phyloP scores from a whole-genome alignment of 2,888 invertebrate species.

The Boloria selene region DNA sequence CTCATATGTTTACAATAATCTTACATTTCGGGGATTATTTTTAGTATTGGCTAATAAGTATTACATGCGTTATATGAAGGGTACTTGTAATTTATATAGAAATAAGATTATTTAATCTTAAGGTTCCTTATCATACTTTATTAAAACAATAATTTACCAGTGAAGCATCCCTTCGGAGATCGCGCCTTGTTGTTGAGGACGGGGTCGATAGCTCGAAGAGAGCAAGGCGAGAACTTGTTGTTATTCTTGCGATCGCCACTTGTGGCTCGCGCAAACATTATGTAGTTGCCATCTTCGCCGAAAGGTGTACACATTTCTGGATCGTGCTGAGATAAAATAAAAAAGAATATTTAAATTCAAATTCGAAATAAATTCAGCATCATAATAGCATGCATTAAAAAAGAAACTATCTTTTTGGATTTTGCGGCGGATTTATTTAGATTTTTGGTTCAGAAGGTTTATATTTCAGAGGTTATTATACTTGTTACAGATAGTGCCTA shows the following conservation, averaged over 20 bases:
- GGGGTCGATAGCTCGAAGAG: conserved; percentile 94
- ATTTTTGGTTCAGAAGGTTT: too few relatives aligned
- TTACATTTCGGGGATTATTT: neutral
- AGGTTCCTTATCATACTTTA: neutral
- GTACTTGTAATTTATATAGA: too few relatives aligned
- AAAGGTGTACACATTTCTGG: conserved; percentile 97
- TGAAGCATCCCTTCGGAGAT: conserved; percentile 95
- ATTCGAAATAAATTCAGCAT: too few relatives aligned
- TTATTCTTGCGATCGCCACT: conserved; percentile 99
- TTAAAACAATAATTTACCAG: conserved; percentile 79
- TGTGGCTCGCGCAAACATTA: conserved; percentile 99
- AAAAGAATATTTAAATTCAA: neutral
- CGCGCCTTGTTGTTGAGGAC: conserved; percentile 96
- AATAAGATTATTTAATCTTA: neutral
- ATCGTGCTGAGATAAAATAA: conserved; percentile 88
- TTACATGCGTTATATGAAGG: too few relatives aligned
- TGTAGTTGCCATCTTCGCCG: conserved; percentile 98
- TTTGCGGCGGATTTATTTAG: too few relatives aligned
- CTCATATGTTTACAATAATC: neutral
- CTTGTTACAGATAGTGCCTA: too few relatives aligned
- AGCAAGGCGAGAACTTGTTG: conserved; percentile 98
- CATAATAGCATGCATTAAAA: too few relatives aligned
- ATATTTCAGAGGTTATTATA: too few relatives aligned
- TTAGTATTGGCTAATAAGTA: too few relatives aligned
- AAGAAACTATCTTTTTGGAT: too few relatives aligned